Evolutionary conservation across 2,888 invertebrate genomes (phyloP).

Genomic region (Marronus borbonicus): DNA sequence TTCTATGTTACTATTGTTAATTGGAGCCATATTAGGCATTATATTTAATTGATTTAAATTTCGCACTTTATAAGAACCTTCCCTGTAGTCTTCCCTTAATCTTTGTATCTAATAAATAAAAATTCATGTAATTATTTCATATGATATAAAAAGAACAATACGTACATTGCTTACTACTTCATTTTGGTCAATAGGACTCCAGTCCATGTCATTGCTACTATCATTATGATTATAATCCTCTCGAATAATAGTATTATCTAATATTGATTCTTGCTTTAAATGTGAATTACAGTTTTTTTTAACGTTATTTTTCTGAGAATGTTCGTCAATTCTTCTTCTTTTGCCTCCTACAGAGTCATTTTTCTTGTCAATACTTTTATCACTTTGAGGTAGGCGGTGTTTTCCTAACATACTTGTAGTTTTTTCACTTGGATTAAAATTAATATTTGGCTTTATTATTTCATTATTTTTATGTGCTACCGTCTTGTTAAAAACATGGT

Average conservation of each 20-base stretch:
- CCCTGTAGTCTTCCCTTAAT: conserved; percentile 52
- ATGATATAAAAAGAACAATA: neutral
- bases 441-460: neutral
- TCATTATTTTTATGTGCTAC: neutral
- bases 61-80: neutral
- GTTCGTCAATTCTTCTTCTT: neutral
- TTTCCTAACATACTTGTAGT: conserved; percentile 9
- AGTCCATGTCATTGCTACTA: conserved; percentile 58
- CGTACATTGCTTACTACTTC: conserved; percentile 56
- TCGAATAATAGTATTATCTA: neutral
- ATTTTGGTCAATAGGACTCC: conserved; percentile 58
- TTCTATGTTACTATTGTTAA: neutral
- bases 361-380: neutral
- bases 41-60: conserved; percentile 7
- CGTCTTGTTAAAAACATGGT: conserved; percentile 11
- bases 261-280: neutral
- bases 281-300: neutral
- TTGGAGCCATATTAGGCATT: neutral
- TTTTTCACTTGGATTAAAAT: neutral
- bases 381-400: neutral
- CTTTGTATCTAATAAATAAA: conserved; percentile 59
- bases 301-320: conserved; percentile 6
- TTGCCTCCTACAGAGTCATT: neutral
- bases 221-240: conserved; percentile 44
- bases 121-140: conserved; percentile 19